A percentile compares a stretch with the other conserved stretches of the same genome.
Evolutionary conservation across 2,888 invertebrate species (phyloP).

Genomic region (Scaptodrosophila latifasciaeformis): DNA sequence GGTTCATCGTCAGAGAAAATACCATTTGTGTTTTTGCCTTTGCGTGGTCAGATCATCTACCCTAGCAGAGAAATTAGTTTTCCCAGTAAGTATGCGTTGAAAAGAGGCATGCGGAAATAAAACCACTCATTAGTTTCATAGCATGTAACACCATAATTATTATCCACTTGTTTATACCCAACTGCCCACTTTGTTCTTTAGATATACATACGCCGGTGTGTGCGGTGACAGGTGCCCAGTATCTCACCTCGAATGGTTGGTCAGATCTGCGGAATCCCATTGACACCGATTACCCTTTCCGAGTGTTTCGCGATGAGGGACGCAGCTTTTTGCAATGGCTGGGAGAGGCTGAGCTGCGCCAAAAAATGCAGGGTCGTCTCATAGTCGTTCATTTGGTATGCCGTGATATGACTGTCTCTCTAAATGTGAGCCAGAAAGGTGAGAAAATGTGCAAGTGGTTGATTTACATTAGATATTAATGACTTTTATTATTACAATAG

Average conservation of each 20-base stretch:
- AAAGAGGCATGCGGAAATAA: neutral
- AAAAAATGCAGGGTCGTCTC: conserved; percentile 86
- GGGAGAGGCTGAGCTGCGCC: conserved; percentile 85
- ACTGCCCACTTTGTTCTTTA: conserved; percentile 66
- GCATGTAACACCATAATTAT: neutral
- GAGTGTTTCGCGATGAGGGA: conserved; percentile 87
- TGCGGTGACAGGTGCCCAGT: conserved; percentile 89
- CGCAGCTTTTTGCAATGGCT: conserved; percentile 89
- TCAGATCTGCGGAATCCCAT: conserved; percentile 85
- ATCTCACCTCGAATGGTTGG: conserved; percentile 86
- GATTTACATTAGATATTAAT: too few relatives aligned
- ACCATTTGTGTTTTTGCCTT: conserved; percentile 89
- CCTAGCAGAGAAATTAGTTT: conserved; percentile 91
- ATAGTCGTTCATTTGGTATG: conserved; percentile 88
- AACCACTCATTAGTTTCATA: neutral
- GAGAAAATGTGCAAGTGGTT: too few relatives aligned
- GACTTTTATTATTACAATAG: too few relatives aligned
- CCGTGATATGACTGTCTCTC: conserved; percentile 79
- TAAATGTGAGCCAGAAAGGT: conserved; percentile 73
- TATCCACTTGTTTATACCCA: neutral
- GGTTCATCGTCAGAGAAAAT: conserved; percentile 85
- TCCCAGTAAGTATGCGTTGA: conserved; percentile 76
- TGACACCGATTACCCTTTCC: conserved; percentile 87
- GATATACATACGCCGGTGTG: conserved; percentile 88
- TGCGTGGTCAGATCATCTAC: conserved; percentile 91